Evolutionary conservation across 1,140 invertebrate genomes (phyloP).

Genomic region (Halictus rubicundus): DNA sequence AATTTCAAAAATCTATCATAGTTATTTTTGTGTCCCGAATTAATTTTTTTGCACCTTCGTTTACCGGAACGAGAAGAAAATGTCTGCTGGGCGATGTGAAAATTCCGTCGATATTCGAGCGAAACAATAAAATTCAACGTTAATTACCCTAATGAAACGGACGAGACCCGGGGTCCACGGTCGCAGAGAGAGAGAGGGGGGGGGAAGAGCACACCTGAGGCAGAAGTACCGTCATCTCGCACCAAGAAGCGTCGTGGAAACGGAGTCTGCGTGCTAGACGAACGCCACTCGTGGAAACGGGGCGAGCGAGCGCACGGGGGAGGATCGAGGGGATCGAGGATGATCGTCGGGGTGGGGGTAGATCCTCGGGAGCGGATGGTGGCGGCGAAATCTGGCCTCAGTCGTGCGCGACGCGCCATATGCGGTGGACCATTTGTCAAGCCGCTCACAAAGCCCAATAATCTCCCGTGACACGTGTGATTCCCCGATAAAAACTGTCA

Average conservation of each 20-base stretch:
- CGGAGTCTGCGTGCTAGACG: conserved; percentile 17
- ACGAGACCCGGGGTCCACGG: no score
- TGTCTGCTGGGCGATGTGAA: no score
- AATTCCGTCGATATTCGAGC: no score
- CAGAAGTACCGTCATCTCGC: neutral
- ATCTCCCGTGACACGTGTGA: conserved; percentile 73
- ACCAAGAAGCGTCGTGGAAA: neutral
- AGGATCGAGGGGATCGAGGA: conserved; percentile 17
- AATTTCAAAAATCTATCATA: no score
- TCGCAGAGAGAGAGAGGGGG: no score
- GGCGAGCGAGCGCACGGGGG: neutral
- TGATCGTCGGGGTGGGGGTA: conserved; percentile 12
- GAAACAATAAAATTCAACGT: no score
- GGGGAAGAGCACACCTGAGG: no score
- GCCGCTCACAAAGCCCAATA: conserved; percentile 65
- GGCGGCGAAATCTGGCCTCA: conserved; percentile 71
- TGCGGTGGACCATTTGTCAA: conserved; percentile 74
- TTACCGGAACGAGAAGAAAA: no score
- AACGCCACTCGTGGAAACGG: no score
- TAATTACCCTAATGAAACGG: no score
- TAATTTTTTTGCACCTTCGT: no score
- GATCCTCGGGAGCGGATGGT: conserved; percentile 60
- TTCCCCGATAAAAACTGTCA: conserved; percentile 69
- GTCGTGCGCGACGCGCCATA: conserved; percentile 77
- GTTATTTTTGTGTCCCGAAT: no score